Evolutionary conservation across 2,888 invertebrate species (phyloP).

Genomic region (Eubasilissa splendida): DNA sequence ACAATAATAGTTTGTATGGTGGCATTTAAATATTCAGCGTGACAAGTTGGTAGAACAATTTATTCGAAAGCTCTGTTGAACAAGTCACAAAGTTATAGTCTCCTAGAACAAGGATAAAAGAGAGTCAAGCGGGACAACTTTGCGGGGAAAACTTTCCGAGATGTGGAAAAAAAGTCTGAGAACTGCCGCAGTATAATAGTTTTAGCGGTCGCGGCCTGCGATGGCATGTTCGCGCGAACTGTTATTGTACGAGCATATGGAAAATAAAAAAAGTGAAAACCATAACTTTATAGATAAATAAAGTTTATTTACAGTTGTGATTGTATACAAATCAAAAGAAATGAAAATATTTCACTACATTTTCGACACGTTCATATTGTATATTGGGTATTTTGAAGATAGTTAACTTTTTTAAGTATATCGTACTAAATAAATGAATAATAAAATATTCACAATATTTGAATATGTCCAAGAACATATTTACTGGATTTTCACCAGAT

Average conservation of each 20-base stretch:
- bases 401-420: too few species aligned
- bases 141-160: slow-evolving; percentile 19
- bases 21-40: slow-evolving; percentile 8
- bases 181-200: slow-evolving; percentile 34
- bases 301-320: neutral
- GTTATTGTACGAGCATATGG: too few species aligned
- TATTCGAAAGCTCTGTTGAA: slow-evolving; percentile 28
- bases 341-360: too few species aligned
- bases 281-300: neutral
- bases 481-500: too few species aligned
- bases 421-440: too few species aligned
- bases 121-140: slow-evolving; percentile 35
- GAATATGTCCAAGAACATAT: too few species aligned
- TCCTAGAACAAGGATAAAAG: slow-evolving; percentile 19
- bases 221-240: slow-evolving; percentile 18
- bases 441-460: too few species aligned
- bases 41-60: slow-evolving; percentile 20
- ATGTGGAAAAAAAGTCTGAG: slow-evolving; percentile 29
- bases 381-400: too few species aligned
- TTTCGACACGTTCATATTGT: too few species aligned
- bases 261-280: too few species aligned
- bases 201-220: slow-evolving; percentile 19
- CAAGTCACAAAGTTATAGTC: slow-evolving; percentile 24
- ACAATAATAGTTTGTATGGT: neutral
- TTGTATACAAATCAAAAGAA: too few species aligned